These are phyloP conservation scores for Dicerorhinus sumatrensis DNA, from an alignment of 2,113 vertebrate species.

Conservation along the genomic window DNA sequence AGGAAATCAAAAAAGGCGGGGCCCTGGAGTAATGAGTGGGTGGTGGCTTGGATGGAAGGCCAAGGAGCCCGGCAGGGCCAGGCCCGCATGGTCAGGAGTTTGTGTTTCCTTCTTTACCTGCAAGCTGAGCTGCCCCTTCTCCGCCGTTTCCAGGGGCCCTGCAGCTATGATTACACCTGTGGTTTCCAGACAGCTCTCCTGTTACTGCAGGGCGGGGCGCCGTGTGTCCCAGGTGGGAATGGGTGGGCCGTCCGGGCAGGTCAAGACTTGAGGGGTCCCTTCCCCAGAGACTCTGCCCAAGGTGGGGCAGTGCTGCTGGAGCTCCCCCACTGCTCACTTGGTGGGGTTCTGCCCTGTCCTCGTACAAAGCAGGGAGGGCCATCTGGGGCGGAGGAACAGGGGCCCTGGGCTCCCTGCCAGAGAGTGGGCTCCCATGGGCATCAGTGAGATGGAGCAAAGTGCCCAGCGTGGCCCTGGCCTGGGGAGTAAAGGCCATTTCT, in stretches of 20 bases:
- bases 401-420: background rate
- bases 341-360: background rate
- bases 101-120: background rate
- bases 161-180: background rate
- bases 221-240: background rate
- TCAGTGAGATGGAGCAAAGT: background rate
- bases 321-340: background rate
- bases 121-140: background rate
- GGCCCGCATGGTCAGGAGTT: background rate
- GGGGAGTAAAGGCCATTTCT: background rate
- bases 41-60: background rate
- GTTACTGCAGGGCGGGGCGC: background rate
- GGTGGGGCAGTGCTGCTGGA: background rate
- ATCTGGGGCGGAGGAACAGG: background rate
- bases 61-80: background rate
- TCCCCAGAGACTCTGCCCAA: background rate
- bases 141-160: background rate
- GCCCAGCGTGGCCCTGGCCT: rapidly evolving
- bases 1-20: background rate
- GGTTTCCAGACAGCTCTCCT: background rate
- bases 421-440: background rate
- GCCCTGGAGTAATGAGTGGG: background rate
- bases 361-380: background rate
- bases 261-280: background rate
- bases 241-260: background rate